Evolutionary conservation across 1,140 invertebrate species (phyloP).

Genomic region (Frieseomelitta varia): DNA sequence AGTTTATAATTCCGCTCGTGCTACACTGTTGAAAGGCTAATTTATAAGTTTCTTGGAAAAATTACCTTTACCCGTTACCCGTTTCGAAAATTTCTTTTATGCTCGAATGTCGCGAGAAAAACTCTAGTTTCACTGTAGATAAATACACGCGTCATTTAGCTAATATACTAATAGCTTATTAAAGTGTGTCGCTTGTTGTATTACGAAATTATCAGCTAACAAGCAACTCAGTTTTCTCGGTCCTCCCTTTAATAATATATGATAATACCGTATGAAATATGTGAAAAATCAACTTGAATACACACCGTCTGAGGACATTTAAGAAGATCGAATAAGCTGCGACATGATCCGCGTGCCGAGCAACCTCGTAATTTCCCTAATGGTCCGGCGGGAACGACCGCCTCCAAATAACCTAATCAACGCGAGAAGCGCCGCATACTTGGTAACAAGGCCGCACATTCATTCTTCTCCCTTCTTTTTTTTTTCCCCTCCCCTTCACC

Average conservation of each 20-base stretch:
- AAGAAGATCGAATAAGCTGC: not conserved
- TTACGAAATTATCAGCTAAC: not conserved
- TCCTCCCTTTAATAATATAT: not conserved
- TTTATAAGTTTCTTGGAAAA: no score
- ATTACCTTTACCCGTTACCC: no score
- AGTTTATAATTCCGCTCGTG: no score
- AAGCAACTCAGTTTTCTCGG: not conserved
- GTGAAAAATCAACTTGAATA: not conserved
- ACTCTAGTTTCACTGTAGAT: no score
- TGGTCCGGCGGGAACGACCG: slow-evolving; percentile 21
- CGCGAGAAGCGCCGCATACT: not conserved
- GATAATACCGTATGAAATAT: not conserved
- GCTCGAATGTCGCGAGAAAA: no score
- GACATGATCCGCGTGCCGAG: not conserved
- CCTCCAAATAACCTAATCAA: slow-evolving; percentile 43
- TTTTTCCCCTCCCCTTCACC: not conserved
- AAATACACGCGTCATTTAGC: no score
- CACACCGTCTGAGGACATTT: no score
- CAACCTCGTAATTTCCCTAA: slow-evolving; percentile 40
- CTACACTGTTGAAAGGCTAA: no score
- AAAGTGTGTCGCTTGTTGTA: no score
- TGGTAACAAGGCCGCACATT: slow-evolving; percentile 31
- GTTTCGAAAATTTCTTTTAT: no score
- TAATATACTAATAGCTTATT: no score
- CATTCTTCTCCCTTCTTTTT: slow-evolving; percentile 7